Evolutionary conservation across 2,113 vertebrate species (phyloP).

Genomic region (Solea solea): DNA sequence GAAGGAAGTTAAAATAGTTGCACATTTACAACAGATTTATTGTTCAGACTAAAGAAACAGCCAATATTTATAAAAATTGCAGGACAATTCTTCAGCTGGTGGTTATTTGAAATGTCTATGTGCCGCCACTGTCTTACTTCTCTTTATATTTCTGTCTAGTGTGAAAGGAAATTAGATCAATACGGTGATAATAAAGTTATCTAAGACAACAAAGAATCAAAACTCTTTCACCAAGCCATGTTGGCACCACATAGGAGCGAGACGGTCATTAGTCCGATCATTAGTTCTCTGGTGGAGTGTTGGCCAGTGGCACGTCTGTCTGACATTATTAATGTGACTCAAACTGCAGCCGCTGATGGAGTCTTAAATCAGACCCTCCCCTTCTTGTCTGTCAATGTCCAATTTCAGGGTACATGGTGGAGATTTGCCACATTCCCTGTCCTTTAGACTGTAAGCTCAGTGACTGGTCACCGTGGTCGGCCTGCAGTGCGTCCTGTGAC

Average conservation of each 20-base stretch:
- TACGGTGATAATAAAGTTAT: not conserved
- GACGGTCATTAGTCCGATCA: slow-evolving; percentile 68
- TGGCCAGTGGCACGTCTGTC: slow-evolving; percentile 32
- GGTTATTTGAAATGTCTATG: not conserved
- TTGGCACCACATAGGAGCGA: slow-evolving; percentile 25
- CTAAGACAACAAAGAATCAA: slow-evolving; percentile 13
- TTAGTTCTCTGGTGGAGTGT: slow-evolving; percentile 44
- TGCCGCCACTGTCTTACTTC: not conserved
- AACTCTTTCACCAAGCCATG: slow-evolving; percentile 1
- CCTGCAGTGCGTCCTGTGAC: slow-evolving; percentile 92
- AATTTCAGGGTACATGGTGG: slow-evolving; percentile 89
- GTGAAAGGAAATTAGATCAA: not conserved
- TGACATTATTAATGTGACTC: slow-evolving; percentile 47
- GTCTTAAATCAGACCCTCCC: slow-evolving; percentile 31
- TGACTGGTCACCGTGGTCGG: slow-evolving; percentile 92
- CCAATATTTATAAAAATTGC: not conserved
- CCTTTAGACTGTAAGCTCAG: slow-evolving; percentile 97
- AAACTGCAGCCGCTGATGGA: slow-evolving; percentile 30
- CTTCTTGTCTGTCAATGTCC: slow-evolving; percentile 48
- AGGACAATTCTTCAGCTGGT: not conserved
- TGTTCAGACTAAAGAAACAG: not conserved
- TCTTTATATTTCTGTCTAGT: not conserved
- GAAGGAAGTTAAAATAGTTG: not conserved
- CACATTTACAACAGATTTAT: not conserved
- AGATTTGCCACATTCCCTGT: slow-evolving; percentile 89